These are phyloP conservation scores for Brienomyrus longianalis DNA, from an alignment of 2,113 vertebrate genomes.

Conservation along the genomic window DNA sequence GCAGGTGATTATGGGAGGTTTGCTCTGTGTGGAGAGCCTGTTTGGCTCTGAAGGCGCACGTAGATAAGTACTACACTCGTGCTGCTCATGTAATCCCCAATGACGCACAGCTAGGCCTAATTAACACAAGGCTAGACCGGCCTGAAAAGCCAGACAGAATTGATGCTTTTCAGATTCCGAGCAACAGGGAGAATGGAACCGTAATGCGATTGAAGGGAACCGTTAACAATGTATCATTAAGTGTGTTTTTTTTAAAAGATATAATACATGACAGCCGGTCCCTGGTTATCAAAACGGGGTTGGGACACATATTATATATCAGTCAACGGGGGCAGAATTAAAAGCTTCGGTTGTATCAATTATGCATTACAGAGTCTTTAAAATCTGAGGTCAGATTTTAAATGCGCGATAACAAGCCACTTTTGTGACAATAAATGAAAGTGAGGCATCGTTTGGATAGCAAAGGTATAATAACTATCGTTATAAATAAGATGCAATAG, in stretches of 20 bases:
- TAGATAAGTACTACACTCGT: neutral
- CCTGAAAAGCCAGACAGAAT: constrained; percentile 8
- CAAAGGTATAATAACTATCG: neutral
- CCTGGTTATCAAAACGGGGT: neutral
- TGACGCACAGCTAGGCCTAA: neutral
- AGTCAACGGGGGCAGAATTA: neutral
- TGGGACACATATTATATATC: neutral
- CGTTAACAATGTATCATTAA: neutral
- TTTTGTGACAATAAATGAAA: neutral
- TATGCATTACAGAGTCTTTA: neutral
- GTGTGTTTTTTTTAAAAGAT: neutral
- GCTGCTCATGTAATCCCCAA: neutral
- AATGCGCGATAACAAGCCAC: neutral
- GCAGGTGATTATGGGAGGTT: neutral
- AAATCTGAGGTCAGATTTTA: neutral
- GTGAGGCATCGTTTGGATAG: neutral
- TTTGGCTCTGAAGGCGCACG: neutral
- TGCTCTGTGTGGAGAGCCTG: neutral
- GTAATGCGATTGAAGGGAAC: constrained; percentile 4
- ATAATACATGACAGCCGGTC: neutral
- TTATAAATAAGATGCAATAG: neutral
- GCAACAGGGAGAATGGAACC: neutral
- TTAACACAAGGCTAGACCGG: neutral
- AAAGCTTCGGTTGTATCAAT: neutral
- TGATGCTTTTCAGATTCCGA: neutral